Percentiles rank a stretch among this genome's conserved stretches.
These are phyloP conservation scores for Adelphocoris suturalis DNA, from an alignment of 2,888 invertebrate species.

Conservation along the genomic window DNA sequence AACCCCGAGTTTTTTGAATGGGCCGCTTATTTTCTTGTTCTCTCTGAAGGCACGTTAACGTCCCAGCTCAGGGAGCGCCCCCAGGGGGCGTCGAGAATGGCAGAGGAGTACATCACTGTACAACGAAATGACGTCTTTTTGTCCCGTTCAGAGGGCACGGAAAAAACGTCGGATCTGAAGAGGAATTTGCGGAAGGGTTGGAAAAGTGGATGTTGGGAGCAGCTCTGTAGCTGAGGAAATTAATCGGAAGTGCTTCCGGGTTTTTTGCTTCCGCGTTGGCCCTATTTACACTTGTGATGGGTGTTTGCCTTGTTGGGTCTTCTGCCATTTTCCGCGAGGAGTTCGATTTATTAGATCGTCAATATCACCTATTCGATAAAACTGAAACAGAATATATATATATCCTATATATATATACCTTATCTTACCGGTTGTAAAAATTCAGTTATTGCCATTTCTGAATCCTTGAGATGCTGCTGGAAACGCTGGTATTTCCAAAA, in stretches of 20 bases:
- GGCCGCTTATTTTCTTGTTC: conserved; percentile 22
- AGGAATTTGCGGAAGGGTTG: conserved; percentile 21
- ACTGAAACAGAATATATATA: no score
- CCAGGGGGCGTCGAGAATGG: not conserved
- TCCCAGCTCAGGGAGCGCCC: not conserved
- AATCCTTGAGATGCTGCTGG: no score
- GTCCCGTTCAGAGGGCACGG: not conserved
- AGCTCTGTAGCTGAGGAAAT: not conserved
- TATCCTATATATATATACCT: no score
- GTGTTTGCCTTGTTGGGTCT: no score
- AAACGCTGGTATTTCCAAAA: no score
- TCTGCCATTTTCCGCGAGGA: no score
- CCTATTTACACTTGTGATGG: not conserved
- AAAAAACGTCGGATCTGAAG: not conserved
- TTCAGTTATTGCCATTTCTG: no score
- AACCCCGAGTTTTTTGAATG: conserved; percentile 1
- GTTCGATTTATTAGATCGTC: no score
- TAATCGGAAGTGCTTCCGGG: conserved; percentile 16
- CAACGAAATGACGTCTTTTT: conserved; percentile 25
- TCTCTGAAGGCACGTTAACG: not conserved
- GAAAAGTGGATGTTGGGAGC: not conserved
- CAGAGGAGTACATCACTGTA: not conserved
- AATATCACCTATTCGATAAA: no score
- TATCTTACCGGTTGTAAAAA: no score
- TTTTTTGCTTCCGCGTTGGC: not conserved